Conservation (phyloP, 2,888 invertebrate species). For the Drosophila longiperda region DNA sequence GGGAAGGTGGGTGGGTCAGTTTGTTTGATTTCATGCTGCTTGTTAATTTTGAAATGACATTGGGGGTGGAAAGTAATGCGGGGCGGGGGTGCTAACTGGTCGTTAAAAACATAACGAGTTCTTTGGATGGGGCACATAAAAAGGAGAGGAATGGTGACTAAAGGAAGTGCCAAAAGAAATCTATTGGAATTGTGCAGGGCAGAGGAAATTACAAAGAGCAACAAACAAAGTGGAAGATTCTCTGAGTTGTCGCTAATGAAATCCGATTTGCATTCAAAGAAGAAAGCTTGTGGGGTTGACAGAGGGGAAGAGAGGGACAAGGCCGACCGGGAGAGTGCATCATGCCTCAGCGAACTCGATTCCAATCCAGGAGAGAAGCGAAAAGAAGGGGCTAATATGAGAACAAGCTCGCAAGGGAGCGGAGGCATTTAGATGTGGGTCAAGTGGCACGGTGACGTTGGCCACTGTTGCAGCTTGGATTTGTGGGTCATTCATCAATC, state of each 20-base stretch:
- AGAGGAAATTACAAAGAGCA: conserved; percentile 37
- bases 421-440: too few relatives aligned
- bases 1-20: conserved; percentile 42
- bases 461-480: conserved; percentile 29
- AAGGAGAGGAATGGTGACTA: neutral
- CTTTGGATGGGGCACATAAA: conserved; percentile 4
- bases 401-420: neutral
- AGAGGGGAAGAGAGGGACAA: conserved; percentile 33
- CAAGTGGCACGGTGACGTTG: conserved; percentile 27
- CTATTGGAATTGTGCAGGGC: conserved; percentile 20
- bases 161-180: conserved; percentile 9
- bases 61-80: conserved; percentile 22
- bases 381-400: neutral
- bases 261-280: conserved; percentile 38
- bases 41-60: conserved; percentile 45
- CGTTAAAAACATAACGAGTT: conserved; percentile 57
- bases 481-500: conserved; percentile 53
- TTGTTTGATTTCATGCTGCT: conserved; percentile 56
- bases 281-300: neutral
- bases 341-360: conserved; percentile 32
- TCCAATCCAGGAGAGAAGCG: conserved; percentile 34
- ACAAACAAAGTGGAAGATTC: conserved; percentile 50
- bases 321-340: conserved; percentile 12
- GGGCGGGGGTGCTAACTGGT: conserved; percentile 54
- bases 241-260: conserved; percentile 55